Conservation (phyloP, 1,140 invertebrate species). For the Ceratosolen fusciceps region DNA sequence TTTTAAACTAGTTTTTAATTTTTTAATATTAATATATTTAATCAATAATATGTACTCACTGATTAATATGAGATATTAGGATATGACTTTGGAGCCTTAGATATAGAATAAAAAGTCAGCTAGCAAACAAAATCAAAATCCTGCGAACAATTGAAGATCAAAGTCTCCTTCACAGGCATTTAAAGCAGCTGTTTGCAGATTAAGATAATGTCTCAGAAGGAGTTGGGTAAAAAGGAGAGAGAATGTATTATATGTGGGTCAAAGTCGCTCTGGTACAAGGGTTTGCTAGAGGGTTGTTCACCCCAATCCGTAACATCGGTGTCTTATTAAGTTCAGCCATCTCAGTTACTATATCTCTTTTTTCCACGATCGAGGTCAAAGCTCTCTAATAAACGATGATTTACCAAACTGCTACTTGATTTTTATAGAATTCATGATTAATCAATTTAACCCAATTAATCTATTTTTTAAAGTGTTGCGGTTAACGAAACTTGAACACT, state of each 20-base stretch:
- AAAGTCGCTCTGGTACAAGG: slow-evolving; percentile 52
- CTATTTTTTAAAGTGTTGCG: too few species aligned
- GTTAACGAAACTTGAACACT: too few species aligned
- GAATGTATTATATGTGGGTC: slow-evolving; percentile 52
- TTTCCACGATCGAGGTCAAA: neutral
- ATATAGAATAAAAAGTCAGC: too few species aligned
- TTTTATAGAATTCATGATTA: too few species aligned
- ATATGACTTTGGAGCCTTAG: too few species aligned
- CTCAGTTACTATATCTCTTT: neutral
- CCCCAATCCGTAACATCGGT: slow-evolving; percentile 8
- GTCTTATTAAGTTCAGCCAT: neutral
- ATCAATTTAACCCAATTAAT: too few species aligned
- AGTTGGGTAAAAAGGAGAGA: slow-evolving; percentile 47
- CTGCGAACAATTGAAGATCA: too few species aligned
- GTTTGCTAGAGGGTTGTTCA: slow-evolving; percentile 40
- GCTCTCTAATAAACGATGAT: neutral
- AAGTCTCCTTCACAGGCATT: slow-evolving; percentile 7
- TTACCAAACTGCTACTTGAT: neutral
- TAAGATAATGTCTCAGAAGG: slow-evolving; percentile 51
- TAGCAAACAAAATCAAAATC: too few species aligned
- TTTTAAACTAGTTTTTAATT: too few species aligned
- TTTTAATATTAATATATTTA: too few species aligned
- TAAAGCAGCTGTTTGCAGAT: slow-evolving; percentile 51
- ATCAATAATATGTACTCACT: too few species aligned
- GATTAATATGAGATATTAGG: too few species aligned